Base-by-base conservation (phyloP, 2,888 invertebrate genomes). In the Thecocarcelia acutangulata region DNA sequence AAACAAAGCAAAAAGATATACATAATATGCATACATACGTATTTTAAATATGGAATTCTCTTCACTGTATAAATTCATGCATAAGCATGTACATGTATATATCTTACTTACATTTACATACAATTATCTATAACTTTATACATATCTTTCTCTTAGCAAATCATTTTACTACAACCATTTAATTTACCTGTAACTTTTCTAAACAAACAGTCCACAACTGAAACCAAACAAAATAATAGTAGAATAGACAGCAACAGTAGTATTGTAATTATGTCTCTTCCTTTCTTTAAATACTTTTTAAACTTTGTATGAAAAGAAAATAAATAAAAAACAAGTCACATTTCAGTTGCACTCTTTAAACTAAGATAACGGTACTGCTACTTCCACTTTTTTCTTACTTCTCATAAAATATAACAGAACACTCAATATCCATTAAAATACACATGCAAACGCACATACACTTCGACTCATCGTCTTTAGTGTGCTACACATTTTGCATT, bases 201-300 rank as follows among this genome's bases (percentile, higher is more conserved):
- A 58, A 74, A 66, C 24, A 48, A 58, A 2, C 11, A 42, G 13
- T 11, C 42, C 50, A 61, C 17, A 52, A 72, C 17, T 37, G 37
- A 58, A 69, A 12, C 33, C 37, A 64, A 64, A 48, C 24, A 66
- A 56, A 58, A 54, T 8, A 58, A 44, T 46, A 46, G n/a, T 9
- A 12, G 17, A 40, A 28, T 40, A 56, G 12, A 46, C 12, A 56
- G 19, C 24, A 33, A 33, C 33, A 42, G 13, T 2, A 52, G 42
- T 33, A 42, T 21, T 64, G 58, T 58, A 72, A 72, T 72, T 72
- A 64, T 56, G 70, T 69, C 44, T 42, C 44, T 70, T 64, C 42
- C 44, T 63, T 77, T 78, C 64, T 72, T 64, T 15, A 56, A 63
- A 72, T 44, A 61, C 15, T 46, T 69, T 74, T 56, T 40, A 3